A percentile compares a stretch with the other conserved stretches of the same genome.
Evolutionary conservation across 92 coral and sea anemone genomes (phyloP).

Genomic region (Ricordea florida): DNA sequence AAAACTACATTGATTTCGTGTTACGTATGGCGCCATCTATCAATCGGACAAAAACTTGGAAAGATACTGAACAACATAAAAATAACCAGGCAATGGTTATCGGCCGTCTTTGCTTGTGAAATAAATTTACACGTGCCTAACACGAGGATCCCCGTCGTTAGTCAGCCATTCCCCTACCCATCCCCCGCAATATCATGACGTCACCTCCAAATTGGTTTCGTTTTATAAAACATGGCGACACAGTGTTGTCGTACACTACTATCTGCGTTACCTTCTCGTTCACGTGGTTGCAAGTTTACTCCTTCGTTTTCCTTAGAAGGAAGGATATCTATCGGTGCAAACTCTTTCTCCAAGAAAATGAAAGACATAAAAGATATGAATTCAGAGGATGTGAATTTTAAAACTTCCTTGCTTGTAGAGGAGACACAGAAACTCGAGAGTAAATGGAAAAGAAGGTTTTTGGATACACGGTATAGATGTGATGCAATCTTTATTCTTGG

Average conservation of each 20-base stretch:
- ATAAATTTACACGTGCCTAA: not conserved
- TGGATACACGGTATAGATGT: slow-evolving; percentile 70
- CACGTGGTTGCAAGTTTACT: not conserved
- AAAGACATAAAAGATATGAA: slow-evolving; percentile 6
- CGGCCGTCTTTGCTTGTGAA: too few relatives aligned
- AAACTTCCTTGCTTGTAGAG: slow-evolving; percentile 3
- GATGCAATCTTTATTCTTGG: slow-evolving; percentile 96
- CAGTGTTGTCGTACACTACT: not conserved
- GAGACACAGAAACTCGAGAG: slow-evolving; percentile 76
- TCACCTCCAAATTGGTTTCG: not conserved
- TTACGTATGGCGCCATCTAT: too few relatives aligned
- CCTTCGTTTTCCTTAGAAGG: not conserved
- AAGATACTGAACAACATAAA: too few relatives aligned
- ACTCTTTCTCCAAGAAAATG: not conserved
- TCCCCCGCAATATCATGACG: slow-evolving; percentile 5
- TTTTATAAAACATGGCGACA: slow-evolving; percentile 37
- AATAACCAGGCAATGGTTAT: too few relatives aligned
- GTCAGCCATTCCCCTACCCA: not conserved
- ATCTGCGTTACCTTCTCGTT: not conserved
- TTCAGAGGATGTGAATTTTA: not conserved
- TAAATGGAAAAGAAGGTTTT: slow-evolving; percentile 83
- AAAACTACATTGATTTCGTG: too few relatives aligned
- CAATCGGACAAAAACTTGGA: too few relatives aligned
- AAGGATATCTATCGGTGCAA: not conserved
- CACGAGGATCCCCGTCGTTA: not conserved